These are phyloP conservation scores for Drosophila subobscura DNA, from an alignment of 1,140 invertebrate genomes.

Conservation along the genomic window DNA sequence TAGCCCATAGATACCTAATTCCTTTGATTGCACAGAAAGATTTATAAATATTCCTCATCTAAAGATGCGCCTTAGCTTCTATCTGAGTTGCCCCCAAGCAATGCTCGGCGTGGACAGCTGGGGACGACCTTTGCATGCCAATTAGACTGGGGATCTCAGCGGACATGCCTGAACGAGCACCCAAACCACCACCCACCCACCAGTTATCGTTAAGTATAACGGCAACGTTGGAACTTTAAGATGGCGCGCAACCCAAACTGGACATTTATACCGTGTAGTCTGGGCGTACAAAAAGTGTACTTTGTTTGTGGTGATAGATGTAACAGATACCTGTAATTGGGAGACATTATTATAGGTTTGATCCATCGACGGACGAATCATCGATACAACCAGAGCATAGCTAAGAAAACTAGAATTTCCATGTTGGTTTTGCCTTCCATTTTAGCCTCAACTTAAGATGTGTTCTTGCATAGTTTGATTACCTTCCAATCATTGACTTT, in stretches of 20 bases:
- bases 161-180: constrained; percentile 29
- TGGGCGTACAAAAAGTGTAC: no score
- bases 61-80: neutral
- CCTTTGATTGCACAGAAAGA: neutral
- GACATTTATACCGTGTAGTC: neutral
- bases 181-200: neutral
- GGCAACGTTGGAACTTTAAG: constrained; percentile 53
- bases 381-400: no score
- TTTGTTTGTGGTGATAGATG: no score
- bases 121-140: constrained; percentile 74
- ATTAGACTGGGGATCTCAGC: constrained; percentile 62
- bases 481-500: no score
- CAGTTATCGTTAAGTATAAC: constrained; percentile 52
- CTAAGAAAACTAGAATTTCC: no score
- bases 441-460: no score
- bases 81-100: neutral
- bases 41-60: neutral
- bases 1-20: no score
- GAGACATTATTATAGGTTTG: no score
- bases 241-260: constrained; percentile 23
- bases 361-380: no score
- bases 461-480: no score
- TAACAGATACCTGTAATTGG: no score
- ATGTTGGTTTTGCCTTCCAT: no score
- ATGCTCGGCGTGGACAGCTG: constrained; percentile 51